Evolutionary conservation across 2,888 invertebrate genomes (phyloP).

Genomic region (Oxycera nigricornis): DNA sequence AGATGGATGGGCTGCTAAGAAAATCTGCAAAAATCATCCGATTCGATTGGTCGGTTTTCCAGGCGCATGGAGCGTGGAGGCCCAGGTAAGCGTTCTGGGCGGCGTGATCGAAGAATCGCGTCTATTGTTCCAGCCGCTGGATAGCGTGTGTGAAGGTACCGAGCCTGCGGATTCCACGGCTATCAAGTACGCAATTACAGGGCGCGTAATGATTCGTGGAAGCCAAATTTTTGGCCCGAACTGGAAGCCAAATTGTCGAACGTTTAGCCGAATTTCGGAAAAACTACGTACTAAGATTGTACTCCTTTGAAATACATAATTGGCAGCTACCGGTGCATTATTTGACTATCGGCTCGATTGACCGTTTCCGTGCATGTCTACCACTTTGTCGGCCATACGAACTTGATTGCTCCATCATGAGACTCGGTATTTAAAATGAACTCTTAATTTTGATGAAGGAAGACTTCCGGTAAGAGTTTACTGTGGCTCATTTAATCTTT

Average conservation of each 20-base stretch:
- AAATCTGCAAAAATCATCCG: conserved; percentile 40
- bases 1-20: background rate
- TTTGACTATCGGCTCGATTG: background rate
- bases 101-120: background rate
- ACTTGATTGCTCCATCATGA: no score
- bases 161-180: background rate
- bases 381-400: no score
- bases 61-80: background rate
- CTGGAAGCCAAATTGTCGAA: background rate
- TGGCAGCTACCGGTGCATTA: conserved; percentile 18
- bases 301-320: background rate
- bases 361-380: no score
- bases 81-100: conserved; percentile 8
- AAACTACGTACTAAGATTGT: background rate
- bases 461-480: no score
- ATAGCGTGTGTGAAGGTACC: background rate
- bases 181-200: background rate
- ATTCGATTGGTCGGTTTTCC: conserved; percentile 40
- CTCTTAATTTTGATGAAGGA: no score
- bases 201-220: background rate
- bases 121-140: background rate
- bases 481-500: no score
- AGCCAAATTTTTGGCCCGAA: background rate
- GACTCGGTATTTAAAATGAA: no score
- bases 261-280: background rate